Evolutionary conservation across 2,888 invertebrate genomes (phyloP).

Genomic region (Andrena fulva): DNA sequence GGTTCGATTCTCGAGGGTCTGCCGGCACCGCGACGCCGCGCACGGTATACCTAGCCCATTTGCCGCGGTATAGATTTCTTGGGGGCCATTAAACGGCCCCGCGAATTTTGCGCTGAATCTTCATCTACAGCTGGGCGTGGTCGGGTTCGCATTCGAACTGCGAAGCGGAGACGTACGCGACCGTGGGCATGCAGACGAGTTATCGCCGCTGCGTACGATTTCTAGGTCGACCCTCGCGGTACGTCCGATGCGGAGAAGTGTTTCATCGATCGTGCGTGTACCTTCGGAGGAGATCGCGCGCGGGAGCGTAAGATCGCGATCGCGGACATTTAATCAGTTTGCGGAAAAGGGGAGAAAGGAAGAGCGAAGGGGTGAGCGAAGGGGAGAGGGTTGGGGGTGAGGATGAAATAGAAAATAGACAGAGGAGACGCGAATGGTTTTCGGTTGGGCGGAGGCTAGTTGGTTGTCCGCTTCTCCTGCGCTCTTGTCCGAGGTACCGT

Average conservation of each 20-base stretch:
- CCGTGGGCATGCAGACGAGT: no score
- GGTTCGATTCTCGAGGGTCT: slow-evolving; percentile 46
- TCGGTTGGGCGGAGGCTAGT: slow-evolving; percentile 68
- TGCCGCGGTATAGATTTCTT: no score
- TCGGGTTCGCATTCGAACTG: no score
- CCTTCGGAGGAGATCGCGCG: background rate
- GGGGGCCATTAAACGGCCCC: no score
- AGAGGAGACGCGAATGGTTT: slow-evolving; percentile 53
- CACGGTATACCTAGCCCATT: no score
- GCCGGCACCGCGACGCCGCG: background rate
- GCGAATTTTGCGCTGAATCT: background rate
- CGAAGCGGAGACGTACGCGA: no score
- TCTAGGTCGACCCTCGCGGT: no score
- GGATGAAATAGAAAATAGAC: background rate
- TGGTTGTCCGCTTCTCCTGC: slow-evolving; percentile 55
- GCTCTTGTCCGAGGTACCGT: slow-evolving; percentile 69
- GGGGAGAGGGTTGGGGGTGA: background rate
- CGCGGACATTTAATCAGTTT: background rate
- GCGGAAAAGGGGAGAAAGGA: background rate
- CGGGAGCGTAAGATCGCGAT: background rate
- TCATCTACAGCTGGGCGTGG: background rate
- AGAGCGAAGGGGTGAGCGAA: background rate
- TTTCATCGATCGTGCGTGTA: background rate
- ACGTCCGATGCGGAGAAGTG: background rate
- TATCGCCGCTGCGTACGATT: no score